Evolutionary conservation across 2,888 invertebrate species (phyloP).

Genomic region (Melieria crassipennis): DNA sequence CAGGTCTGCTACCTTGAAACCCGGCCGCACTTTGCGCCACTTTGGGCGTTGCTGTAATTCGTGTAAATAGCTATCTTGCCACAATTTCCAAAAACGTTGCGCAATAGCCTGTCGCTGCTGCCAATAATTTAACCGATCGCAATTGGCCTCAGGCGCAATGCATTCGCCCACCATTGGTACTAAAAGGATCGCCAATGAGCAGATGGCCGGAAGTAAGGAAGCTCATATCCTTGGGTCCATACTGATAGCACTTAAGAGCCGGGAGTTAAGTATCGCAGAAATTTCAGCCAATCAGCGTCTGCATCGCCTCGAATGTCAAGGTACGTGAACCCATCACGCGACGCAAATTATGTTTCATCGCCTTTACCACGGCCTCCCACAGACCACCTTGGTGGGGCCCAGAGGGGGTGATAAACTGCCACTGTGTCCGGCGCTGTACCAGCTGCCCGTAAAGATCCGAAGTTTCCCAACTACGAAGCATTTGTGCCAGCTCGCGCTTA

Average conservation of each 20-base stretch:
- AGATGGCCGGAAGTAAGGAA: conserved; percentile 21
- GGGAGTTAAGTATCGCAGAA: conserved; percentile 34
- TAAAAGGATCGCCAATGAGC: conserved; percentile 26
- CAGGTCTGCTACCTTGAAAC: conserved; percentile 33
- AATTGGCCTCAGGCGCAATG: conserved; percentile 22
- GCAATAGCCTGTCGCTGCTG: conserved; percentile 25
- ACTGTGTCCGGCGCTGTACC: conserved; percentile 32
- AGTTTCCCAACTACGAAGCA: conserved; percentile 18
- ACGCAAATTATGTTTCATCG: conserved; percentile 26
- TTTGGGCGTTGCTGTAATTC: conserved; percentile 37
- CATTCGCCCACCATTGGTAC: conserved; percentile 27
- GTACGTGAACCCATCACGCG: conserved; percentile 14
- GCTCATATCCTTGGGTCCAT: conserved; percentile 23
- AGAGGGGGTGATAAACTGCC: conserved; percentile 41
- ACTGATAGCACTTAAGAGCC: conserved; percentile 24
- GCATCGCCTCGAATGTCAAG: conserved; percentile 44
- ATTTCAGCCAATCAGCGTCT: conserved; percentile 46
- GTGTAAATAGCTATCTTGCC: conserved; percentile 37
- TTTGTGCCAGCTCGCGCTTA: conserved; percentile 22
- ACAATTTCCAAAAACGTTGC: conserved; percentile 38
- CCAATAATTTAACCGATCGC: conserved; percentile 26
- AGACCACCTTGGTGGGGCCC: conserved; percentile 15
- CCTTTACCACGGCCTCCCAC: conserved; percentile 5
- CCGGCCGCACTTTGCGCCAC: conserved; percentile 31
- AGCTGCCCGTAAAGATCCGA: conserved; percentile 24